Evolutionary conservation across 2,113 vertebrate genomes (phyloP).

Genomic region (Lutjanus erythropterus): DNA sequence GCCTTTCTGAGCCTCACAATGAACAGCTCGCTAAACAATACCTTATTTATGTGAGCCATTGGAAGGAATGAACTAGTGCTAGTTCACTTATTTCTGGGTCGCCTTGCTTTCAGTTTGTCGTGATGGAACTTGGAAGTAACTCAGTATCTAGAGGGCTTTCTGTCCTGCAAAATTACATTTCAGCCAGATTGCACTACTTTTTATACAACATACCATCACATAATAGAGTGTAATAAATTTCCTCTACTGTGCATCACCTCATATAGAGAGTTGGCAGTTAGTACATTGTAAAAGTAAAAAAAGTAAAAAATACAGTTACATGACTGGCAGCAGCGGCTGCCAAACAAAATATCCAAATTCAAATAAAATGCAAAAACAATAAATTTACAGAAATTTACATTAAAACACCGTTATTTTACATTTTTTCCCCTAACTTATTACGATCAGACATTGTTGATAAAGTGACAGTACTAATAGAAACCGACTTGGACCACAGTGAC

Average conservation of each 20-base stretch:
- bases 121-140: conserved; percentile 47
- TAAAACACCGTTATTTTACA: too few relatives aligned
- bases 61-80: conserved; percentile 79
- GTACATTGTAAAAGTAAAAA: too few relatives aligned
- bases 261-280: not conserved
- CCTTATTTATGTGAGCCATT: conserved; percentile 81
- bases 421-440: too few relatives aligned
- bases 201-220: not conserved
- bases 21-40: conserved; percentile 81
- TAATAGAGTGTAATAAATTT: not conserved
- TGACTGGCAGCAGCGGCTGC: too few relatives aligned
- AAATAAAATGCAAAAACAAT: too few relatives aligned
- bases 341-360: too few relatives aligned
- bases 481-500: too few relatives aligned
- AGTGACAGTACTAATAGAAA: too few relatives aligned
- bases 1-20: conserved; percentile 81
- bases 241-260: too few relatives aligned
- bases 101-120: conserved; percentile 44
- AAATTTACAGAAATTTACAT: too few relatives aligned
- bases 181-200: not conserved
- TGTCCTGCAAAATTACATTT: not conserved
- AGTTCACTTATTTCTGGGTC: conserved; percentile 67
- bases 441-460: too few relatives aligned
- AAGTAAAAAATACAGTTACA: too few relatives aligned
- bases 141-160: not conserved